phyloP scores from a whole-genome alignment of 2,888 invertebrate genomes.

The Erebia ligea region DNA sequence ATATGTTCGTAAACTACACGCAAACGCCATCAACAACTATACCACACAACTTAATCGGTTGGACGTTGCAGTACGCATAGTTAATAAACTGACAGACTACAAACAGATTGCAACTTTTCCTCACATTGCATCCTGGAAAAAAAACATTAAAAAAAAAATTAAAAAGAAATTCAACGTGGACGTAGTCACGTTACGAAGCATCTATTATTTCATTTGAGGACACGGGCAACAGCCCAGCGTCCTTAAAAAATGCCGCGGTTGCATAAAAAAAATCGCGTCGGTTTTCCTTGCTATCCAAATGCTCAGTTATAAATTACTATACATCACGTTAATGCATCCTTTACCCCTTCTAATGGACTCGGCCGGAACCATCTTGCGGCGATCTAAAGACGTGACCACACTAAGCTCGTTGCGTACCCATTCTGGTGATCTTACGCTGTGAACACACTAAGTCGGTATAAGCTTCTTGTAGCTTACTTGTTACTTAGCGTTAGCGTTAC shows the following conservation, averaged over 20 bases:
- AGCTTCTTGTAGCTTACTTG: not conserved
- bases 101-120: no score
- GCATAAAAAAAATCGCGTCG: not conserved
- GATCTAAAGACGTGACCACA: slow-evolving; percentile 26
- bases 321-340: slow-evolving; percentile 36
- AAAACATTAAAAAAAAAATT: no score
- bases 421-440: slow-evolving; percentile 2
- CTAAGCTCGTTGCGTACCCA: not conserved
- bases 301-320: not conserved
- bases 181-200: no score
- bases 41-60: no score
- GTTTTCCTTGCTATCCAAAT: not conserved
- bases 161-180: no score
- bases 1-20: no score
- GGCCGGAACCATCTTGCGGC: slow-evolving; percentile 38
- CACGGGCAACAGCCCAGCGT: no score
- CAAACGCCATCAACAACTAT: no score
- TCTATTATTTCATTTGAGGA: not conserved
- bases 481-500: not conserved
- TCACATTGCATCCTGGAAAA: no score
- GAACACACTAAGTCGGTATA: slow-evolving; percentile 7
- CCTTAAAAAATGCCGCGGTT: not conserved
- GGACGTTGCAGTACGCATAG: no score
- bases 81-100: no score
- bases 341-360: slow-evolving; percentile 36